Percentiles rank a stretch among this genome's conserved stretches.
Evolutionary conservation across 2,797 vertebrate species (phyloP).

Genomic region (Peromyscus attwateri): DNA sequence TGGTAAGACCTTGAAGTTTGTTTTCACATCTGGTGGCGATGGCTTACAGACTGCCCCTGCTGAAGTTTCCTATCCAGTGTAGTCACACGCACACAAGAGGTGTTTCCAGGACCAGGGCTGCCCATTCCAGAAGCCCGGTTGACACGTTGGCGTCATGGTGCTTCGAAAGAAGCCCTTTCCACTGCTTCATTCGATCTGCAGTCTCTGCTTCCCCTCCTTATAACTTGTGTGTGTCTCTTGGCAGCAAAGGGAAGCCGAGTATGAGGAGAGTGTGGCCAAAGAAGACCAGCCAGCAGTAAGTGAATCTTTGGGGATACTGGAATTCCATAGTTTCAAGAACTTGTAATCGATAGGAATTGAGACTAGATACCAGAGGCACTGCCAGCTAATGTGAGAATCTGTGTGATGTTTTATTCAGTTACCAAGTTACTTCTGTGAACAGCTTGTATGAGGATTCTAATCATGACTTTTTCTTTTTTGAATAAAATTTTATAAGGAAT

Average conservation of each 20-base stretch:
- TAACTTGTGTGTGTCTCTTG: conserved; percentile 59
- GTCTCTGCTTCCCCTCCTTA: neutral
- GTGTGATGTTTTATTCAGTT: neutral
- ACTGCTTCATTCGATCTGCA: neutral
- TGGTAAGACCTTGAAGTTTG: conserved; percentile 89
- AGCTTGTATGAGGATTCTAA: neutral
- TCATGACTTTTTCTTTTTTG: neutral
- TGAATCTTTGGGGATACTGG: neutral
- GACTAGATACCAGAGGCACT: neutral
- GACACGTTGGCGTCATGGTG: too few species aligned
- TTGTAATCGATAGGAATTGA: neutral
- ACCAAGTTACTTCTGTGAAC: neutral
- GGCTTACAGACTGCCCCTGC: neutral
- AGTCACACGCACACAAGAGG: too few species aligned
- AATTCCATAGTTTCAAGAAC: neutral
- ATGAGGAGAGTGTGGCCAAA: conserved; percentile 95
- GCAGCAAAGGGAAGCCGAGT: conserved; percentile 96
- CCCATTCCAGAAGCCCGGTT: neutral
- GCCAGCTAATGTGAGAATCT: neutral
- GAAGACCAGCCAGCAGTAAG: conserved; percentile 95
- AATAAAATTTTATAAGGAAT: neutral
- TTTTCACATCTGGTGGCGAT: neutral
- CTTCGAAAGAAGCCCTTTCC: neutral
- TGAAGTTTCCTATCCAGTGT: neutral
- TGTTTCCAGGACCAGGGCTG: neutral